phyloP scores from a whole-genome alignment of 2,888 invertebrate genomes.

The Parthenolecanium corni region DNA sequence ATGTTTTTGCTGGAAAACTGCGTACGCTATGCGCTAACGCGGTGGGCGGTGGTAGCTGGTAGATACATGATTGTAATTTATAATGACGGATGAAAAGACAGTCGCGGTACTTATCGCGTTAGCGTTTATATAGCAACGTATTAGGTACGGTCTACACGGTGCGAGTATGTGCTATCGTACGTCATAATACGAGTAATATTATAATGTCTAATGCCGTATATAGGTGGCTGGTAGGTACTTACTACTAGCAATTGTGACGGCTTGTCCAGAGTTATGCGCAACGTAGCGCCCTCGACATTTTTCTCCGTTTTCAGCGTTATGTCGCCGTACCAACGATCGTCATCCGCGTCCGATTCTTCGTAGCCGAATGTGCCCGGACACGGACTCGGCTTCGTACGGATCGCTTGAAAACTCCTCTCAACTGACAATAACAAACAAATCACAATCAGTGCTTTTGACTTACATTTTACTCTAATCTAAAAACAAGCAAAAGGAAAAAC shows the following conservation, averaged over 20 bases:
- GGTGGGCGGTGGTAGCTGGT: no score
- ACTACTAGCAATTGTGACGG: slow-evolving; percentile 52
- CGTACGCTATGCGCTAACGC: no score
- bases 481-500: background rate
- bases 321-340: slow-evolving; percentile 50
- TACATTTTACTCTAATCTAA: background rate
- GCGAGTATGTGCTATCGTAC: no score
- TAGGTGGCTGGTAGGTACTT: no score
- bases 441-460: background rate
- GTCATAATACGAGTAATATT: no score
- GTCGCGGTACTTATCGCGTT: no score
- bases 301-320: slow-evolving; percentile 47
- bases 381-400: slow-evolving; percentile 37
- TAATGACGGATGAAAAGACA: no score
- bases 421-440: slow-evolving; percentile 4
- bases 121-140: no score
- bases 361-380: slow-evolving; percentile 51
- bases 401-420: background rate
- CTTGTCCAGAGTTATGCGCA: slow-evolving; percentile 47
- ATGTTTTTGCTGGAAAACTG: no score
- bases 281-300: slow-evolving; percentile 48
- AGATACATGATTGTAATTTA: no score
- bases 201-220: no score
- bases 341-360: slow-evolving; percentile 44
- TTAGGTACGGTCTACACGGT: no score